Evolutionary conservation across 35 echinoderm and acorn worm species (phyloP).

Genomic region (Lytechinus variegatus): DNA sequence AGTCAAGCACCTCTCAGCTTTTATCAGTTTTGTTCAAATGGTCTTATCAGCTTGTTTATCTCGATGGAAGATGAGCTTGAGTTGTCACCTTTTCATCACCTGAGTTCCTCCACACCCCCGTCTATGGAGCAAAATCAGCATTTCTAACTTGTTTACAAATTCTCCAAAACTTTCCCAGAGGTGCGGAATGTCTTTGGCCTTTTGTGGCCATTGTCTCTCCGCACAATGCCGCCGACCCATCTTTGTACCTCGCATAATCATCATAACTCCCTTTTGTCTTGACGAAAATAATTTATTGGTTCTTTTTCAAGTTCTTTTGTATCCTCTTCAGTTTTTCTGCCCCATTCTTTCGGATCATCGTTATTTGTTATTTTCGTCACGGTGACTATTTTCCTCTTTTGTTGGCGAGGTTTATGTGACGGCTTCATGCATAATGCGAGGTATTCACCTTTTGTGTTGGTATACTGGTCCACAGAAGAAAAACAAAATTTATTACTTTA

Average conservation of each 20-base stretch:
- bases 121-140: not conserved
- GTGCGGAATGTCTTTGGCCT: not conserved
- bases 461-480: not conserved
- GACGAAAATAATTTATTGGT: not conserved
- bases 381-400: not conserved
- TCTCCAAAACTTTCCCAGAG: not conserved
- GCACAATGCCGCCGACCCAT: not conserved
- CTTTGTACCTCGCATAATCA: not conserved
- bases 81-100: not conserved
- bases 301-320: conserved; percentile 13
- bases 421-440: not conserved
- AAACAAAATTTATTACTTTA: not conserved
- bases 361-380: not conserved
- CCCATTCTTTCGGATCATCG: not conserved
- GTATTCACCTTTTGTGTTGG: not conserved
- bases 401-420: not conserved
- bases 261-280: not conserved
- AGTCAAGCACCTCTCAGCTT: not conserved
- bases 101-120: not conserved
- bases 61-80: not conserved
- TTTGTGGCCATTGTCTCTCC: not conserved
- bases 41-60: not conserved
- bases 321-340: not conserved
- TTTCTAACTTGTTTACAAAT: not conserved
- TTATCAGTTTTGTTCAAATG: not conserved